Base-by-base conservation (phyloP, 2,113 vertebrate genomes). In the Antennarius striatus region DNA sequence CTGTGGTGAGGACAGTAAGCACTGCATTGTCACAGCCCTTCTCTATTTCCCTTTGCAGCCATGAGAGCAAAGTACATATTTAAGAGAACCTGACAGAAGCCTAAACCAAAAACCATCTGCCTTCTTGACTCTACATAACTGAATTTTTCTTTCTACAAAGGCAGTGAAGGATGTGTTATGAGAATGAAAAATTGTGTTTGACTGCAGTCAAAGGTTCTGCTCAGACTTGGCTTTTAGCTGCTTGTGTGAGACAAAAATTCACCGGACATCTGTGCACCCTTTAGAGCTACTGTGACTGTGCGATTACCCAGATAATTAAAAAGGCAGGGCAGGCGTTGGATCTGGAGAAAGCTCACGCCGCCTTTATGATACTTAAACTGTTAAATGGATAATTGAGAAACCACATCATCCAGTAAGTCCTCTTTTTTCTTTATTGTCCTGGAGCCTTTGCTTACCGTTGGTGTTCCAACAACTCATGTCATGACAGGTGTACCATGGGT, bases 231-330 rank as follows among this genome's bases (percentile, higher is more conserved):
- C 36, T 71, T 59, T 68, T 48, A 60, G 63, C 76, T 55, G 71
- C 68, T 72, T 53, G 47, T 15, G 76, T 61, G 68, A 66, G 74
- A 82, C 80, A 63, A 66, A 73, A 47, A 62, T 80, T 72, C 29
- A 1, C 48, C 50, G 58, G 82, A 82, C 80, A 80, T 84, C 77
- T 88, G 79, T 55, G 15, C 46, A 67, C 66, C 71, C 40, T 63
- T 83, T 32, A 17, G 63, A 75, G 40, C 54, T 49, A 42, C 63
- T 59, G 69, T 45, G 22, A 59, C 45, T 56, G 68, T 30, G 79
- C 79, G 83, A 88, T 73, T 70, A 56, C 73, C 80, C 83, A 74
- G 63, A 75, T 85, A 77, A 86, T 81, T 75, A 83, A 75, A 78
- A 81, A 47, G 59, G 61, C 72, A 82, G 73, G 49, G 43, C 70